Conservation (phyloP, 2,797 vertebrate species). For the Phrynocephalus forsythii region DNA sequence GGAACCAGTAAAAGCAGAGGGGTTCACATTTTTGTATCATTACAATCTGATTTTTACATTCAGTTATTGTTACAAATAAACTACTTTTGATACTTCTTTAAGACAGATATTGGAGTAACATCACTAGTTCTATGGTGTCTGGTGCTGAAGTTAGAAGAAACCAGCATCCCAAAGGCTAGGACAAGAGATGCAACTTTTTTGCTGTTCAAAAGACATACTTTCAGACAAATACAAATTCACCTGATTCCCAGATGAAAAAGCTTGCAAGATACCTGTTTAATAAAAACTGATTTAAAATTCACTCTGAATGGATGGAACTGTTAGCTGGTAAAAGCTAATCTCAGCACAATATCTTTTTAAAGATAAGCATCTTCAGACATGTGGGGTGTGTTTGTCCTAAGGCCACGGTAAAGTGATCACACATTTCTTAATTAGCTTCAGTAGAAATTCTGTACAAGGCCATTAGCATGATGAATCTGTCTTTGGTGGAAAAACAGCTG, state of each 20-base stretch:
- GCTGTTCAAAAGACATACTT: neutral
- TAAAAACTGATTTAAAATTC: conserved; percentile 52
- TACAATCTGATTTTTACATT: neutral
- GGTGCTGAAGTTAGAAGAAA: neutral
- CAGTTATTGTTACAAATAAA: no score
- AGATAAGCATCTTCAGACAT: conserved; percentile 44
- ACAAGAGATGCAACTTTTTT: neutral
- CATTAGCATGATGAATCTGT: conserved; percentile 45
- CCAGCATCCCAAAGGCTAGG: rapidly evolving
- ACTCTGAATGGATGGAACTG: conserved; percentile 25
- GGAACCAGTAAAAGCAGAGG: neutral
- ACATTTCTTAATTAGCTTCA: conserved; percentile 60
- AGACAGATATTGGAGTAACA: neutral
- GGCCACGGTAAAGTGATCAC: conserved; percentile 30
- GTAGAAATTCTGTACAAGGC: conserved; percentile 38
- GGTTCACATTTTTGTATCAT: neutral
- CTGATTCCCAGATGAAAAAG: conserved; percentile 23
- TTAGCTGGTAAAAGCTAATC: conserved; percentile 51
- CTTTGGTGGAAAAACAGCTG: conserved; percentile 29
- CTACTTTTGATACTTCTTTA: neutral
- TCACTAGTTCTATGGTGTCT: neutral
- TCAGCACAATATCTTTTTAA: conserved; percentile 32
- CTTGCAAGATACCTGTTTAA: conserved; percentile 50
- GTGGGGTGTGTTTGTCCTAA: conserved; percentile 38
- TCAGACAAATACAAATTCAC: neutral